phyloP scores from a whole-genome alignment of 2,888 invertebrate genomes.

The Melolontha melolontha region DNA sequence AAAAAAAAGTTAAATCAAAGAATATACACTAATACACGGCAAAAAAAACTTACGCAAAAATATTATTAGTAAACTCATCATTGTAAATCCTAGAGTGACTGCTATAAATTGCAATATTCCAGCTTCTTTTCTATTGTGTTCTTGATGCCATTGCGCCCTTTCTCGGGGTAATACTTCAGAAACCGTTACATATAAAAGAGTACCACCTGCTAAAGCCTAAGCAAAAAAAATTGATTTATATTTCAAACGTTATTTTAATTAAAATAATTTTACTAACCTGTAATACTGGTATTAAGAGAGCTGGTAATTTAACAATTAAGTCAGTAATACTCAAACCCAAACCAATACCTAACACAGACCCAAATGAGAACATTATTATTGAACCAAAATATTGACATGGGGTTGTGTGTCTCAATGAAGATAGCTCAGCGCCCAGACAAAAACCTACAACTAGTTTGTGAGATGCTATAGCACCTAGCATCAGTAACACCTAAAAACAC shows the following conservation, averaged over 20 bases:
- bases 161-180: slow-evolving; percentile 83
- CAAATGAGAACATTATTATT: slow-evolving; percentile 75
- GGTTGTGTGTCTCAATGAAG: slow-evolving; percentile 58
- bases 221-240: slow-evolving; percentile 49
- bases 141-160: slow-evolving; percentile 78
- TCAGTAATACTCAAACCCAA: slow-evolving; percentile 74
- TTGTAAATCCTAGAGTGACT: slow-evolving; percentile 71
- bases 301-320: slow-evolving; percentile 66
- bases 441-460: slow-evolving; percentile 87
- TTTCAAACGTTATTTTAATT: slow-evolving; percentile 13
- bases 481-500: slow-evolving; percentile 71
- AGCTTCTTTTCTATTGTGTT: slow-evolving; percentile 67
- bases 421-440: slow-evolving; percentile 81
- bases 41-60: slow-evolving; percentile 65
- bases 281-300: slow-evolving; percentile 70
- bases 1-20: not conserved
- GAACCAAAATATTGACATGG: slow-evolving; percentile 69
- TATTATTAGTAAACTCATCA: slow-evolving; percentile 74
- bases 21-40: not conserved
- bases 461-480: slow-evolving; percentile 78
- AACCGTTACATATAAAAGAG: slow-evolving; percentile 81
- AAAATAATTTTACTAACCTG: slow-evolving; percentile 66
- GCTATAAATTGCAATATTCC: slow-evolving; percentile 75
- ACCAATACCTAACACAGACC: slow-evolving; percentile 77
- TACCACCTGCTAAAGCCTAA: slow-evolving; percentile 80